These are phyloP conservation scores for Dolomedes plantarius DNA, from an alignment of 2,888 invertebrate genomes.

Conservation along the genomic window DNA sequence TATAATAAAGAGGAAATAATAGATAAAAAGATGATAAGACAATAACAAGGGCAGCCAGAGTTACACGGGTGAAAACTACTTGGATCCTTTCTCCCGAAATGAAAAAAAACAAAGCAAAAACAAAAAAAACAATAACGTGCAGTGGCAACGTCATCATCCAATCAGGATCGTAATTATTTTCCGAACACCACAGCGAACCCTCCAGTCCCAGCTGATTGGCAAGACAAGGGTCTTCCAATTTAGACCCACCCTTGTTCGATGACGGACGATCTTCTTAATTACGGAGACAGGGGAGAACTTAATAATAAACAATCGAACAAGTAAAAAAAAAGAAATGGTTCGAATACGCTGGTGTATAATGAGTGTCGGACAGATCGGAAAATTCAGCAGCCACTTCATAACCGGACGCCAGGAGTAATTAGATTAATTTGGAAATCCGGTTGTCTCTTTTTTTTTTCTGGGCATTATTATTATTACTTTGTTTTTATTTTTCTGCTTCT, in stretches of 20 bases:
- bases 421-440: conserved; percentile 66
- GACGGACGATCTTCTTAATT: conserved; percentile 62
- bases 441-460: conserved; percentile 26
- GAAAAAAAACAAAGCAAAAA: not conserved
- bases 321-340: conserved; percentile 23
- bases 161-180: conserved; percentile 9
- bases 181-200: not conserved
- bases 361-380: conserved; percentile 1
- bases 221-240: not conserved
- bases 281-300: conserved; percentile 31
- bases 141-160: not conserved
- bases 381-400: conserved; percentile 39
- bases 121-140: not conserved
- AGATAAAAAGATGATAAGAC: conserved; percentile 1
- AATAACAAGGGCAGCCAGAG: not conserved
- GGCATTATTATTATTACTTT: conserved; percentile 14
- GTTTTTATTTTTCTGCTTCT: not conserved
- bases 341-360: not conserved
- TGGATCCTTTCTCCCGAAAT: not conserved
- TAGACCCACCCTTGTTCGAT: conserved; percentile 24
- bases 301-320: conserved; percentile 38
- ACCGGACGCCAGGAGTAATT: conserved; percentile 64
- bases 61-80: conserved; percentile 1
- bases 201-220: not conserved
- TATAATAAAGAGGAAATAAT: conserved; percentile 2